Conservation (phyloP, 1,140 invertebrate genomes). For the Platyscapa corneri region DNA sequence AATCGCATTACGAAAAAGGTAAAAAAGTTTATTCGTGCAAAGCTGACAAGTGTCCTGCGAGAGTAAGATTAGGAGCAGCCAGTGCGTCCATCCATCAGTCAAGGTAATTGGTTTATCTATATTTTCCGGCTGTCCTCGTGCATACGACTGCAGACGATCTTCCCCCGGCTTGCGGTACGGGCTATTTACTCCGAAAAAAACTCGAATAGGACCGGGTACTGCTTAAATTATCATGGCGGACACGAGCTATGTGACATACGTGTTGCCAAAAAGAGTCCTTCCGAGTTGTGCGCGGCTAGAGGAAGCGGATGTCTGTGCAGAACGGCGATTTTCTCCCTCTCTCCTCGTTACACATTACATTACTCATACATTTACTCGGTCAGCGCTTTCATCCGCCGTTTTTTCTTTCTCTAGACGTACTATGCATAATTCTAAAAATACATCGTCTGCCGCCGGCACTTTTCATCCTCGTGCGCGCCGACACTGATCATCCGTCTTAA, state of each 20-base stretch:
- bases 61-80: no score
- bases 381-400: neutral
- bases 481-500: neutral
- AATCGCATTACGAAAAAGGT: no score
- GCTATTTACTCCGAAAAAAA: no score
- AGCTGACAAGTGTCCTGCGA: no score
- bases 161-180: neutral
- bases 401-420: neutral
- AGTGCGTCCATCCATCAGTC: neutral
- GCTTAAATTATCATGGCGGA: conserved; percentile 36
- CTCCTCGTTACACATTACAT: neutral
- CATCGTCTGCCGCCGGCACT: neutral
- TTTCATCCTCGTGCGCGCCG: neutral
- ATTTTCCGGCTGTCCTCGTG: neutral
- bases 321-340: neutral
- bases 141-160: neutral
- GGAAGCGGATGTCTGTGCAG: neutral
- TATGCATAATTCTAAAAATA: neutral
- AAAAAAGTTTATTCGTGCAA: no score
- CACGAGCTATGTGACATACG: neutral
- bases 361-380: neutral
- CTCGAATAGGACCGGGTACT: neutral
- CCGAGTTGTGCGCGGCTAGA: neutral
- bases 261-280: neutral
- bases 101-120: neutral